Evolutionary conservation across 2,113 vertebrate genomes (phyloP).

Genomic region (Tichodroma muraria): DNA sequence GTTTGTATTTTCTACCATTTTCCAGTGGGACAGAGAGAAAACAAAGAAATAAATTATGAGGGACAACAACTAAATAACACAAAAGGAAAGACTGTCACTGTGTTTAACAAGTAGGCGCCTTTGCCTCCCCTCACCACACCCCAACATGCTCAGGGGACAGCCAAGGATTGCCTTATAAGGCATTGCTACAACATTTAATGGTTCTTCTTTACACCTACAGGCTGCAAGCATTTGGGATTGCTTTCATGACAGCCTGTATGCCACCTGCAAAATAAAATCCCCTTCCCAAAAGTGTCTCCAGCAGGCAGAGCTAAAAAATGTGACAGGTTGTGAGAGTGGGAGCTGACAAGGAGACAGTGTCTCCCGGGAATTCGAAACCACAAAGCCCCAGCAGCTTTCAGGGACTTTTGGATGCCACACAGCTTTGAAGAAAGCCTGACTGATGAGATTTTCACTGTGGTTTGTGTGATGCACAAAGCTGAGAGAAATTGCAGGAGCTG

Average conservation of each 20-base stretch:
- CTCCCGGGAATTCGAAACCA: background rate
- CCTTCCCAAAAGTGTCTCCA: background rate
- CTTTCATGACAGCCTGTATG: fast-evolving
- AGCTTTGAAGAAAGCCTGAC: background rate
- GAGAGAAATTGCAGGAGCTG: background rate
- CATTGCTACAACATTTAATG: background rate
- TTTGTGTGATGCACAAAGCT: background rate
- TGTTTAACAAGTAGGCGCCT: background rate
- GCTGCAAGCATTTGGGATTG: background rate
- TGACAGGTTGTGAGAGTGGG: background rate
- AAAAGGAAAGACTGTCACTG: background rate
- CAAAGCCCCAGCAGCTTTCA: background rate
- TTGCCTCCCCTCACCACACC: background rate
- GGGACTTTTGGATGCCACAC: background rate
- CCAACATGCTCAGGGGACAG: background rate
- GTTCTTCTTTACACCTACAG: background rate
- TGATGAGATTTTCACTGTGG: background rate
- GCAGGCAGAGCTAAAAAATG: fast-evolving
- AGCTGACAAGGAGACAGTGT: background rate
- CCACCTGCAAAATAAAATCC: background rate
- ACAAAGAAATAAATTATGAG: background rate
- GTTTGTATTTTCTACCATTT: background rate
- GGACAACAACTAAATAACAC: background rate
- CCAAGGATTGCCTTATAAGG: too few relatives aligned
- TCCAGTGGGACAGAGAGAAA: background rate